These are phyloP conservation scores for Agrotis segetum DNA, from an alignment of 2,888 invertebrate species.

Conservation along the genomic window DNA sequence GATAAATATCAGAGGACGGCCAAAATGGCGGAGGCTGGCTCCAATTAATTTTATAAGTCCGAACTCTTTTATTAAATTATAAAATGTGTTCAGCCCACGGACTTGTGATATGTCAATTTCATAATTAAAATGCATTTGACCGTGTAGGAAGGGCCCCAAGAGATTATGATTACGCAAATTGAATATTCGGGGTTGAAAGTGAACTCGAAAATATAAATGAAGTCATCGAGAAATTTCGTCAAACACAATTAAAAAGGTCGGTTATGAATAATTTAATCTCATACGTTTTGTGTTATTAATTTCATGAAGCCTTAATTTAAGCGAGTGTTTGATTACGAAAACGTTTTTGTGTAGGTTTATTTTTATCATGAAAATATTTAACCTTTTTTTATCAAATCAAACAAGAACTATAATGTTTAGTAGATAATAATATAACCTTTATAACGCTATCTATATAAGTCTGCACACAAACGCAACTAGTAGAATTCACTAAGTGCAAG, in stretches of 20 bases:
- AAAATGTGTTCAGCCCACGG: slow-evolving; percentile 79
- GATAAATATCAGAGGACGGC: slow-evolving; percentile 83
- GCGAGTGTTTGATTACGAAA: slow-evolving; percentile 32
- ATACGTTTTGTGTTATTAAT: slow-evolving; percentile 64
- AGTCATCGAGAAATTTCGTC: slow-evolving; percentile 82
- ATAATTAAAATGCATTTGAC: slow-evolving; percentile 91
- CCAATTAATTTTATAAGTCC: slow-evolving; percentile 86
- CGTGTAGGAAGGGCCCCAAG: slow-evolving; percentile 80
- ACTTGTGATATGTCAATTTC: slow-evolving; percentile 89
- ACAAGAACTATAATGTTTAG: neutral
- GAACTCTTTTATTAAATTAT: slow-evolving; percentile 90
- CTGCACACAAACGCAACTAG: slow-evolving; percentile 7
- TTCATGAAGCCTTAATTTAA: slow-evolving; percentile 59
- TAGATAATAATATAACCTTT: neutral
- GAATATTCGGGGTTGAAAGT: slow-evolving; percentile 80
- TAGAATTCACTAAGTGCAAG: slow-evolving; percentile 23
- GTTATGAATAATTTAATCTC: slow-evolving; percentile 79
- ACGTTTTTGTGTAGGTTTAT: slow-evolving; percentile 6
- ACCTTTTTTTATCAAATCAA: neutral
- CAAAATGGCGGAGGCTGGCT: slow-evolving; percentile 78
- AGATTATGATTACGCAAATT: slow-evolving; percentile 86
- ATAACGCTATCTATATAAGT: neutral
- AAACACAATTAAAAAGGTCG: slow-evolving; percentile 84
- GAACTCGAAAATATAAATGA: slow-evolving; percentile 80
- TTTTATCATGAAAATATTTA: neutral